phyloP scores from a whole-genome alignment of 2,113 vertebrate species.

The Ageneiosus marmoratus region DNA sequence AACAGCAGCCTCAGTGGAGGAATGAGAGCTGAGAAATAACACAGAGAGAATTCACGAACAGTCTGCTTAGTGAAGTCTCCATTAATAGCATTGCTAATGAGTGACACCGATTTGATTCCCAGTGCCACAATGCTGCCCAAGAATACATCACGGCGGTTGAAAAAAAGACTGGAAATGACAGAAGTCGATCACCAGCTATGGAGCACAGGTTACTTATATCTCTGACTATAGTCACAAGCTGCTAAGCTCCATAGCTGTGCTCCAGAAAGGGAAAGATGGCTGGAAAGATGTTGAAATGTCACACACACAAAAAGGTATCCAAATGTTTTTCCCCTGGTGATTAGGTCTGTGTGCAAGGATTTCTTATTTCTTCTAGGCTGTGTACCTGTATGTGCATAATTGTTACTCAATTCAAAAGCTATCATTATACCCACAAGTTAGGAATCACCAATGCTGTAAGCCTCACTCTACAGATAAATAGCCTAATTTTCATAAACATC shows the following conservation, averaged over 20 bases:
- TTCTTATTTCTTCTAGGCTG: too few species aligned
- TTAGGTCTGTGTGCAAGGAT: not conserved
- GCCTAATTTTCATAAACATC: slow-evolving; percentile 18
- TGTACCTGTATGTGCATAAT: slow-evolving; percentile 1
- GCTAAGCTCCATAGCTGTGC: not conserved
- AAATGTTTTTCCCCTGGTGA: not conserved
- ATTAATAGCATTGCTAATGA: not conserved
- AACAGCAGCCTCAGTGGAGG: not conserved
- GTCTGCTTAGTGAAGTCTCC: not conserved
- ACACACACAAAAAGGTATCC: not conserved
- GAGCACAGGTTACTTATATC: not conserved
- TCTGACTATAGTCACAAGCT: not conserved
- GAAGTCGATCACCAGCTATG: too few species aligned
- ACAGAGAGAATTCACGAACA: not conserved
- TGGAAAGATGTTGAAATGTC: not conserved
- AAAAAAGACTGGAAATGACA: not conserved
- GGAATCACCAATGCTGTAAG: too few species aligned
- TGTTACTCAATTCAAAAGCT: not conserved
- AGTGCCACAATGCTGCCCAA: not conserved
- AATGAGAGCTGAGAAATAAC: not conserved
- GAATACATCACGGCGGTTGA: not conserved
- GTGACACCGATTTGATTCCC: too few species aligned
- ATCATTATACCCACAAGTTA: not conserved
- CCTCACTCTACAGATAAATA: slow-evolving; percentile 3
- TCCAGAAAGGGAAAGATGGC: not conserved